Conservation (phyloP, 2,888 invertebrate genomes). For the Ophonus ardosiacus region DNA sequence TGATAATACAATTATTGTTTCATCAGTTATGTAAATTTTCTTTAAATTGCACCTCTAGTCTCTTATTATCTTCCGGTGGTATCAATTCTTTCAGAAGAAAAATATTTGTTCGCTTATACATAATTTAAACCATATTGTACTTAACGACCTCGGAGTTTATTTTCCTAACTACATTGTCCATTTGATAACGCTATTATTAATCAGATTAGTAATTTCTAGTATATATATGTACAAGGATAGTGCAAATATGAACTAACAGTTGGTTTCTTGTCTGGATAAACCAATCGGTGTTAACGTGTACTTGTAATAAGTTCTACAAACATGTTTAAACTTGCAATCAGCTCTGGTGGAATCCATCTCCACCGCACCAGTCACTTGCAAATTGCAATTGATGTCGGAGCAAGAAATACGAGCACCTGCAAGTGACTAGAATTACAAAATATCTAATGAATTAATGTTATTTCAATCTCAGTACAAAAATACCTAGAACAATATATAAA, state of each 20-base stretch:
- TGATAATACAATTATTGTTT: conserved; percentile 14
- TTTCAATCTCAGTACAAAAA: too few species aligned
- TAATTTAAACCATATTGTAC: background rate
- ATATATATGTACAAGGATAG: background rate
- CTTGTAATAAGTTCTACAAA: background rate
- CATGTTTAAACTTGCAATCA: background rate
- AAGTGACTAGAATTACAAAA: background rate
- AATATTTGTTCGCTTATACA: too few species aligned
- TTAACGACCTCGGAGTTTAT: background rate
- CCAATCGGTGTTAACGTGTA: background rate
- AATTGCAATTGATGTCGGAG: background rate
- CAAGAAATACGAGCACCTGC: background rate
- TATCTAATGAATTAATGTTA: background rate
- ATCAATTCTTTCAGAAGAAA: too few species aligned
- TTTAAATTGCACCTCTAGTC: conserved; percentile 11
- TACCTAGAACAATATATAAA: too few species aligned
- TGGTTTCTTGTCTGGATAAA: background rate
- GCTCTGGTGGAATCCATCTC: background rate
- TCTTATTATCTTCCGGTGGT: conserved; percentile 1
- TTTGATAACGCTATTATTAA: background rate
- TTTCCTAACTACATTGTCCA: too few species aligned
- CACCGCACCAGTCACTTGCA: background rate
- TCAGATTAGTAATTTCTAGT: background rate
- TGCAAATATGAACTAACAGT: background rate
- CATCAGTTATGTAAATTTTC: conserved; percentile 17